Conservation (phyloP, 2,797 vertebrate genomes). For the Pangasius krempfi region DNA sequence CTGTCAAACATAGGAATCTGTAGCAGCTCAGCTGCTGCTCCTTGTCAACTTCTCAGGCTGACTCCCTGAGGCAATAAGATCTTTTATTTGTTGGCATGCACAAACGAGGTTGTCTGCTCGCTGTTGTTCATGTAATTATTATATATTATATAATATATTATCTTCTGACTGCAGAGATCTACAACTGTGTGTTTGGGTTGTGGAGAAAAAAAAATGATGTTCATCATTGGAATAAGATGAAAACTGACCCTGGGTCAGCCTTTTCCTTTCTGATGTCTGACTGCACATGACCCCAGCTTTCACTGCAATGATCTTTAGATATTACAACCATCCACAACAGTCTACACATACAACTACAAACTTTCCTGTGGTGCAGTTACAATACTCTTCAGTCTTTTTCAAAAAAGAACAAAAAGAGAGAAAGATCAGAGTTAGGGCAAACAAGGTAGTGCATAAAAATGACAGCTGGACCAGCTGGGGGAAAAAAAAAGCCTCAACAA, state of each 20-base stretch:
- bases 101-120: not conserved
- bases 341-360: not conserved
- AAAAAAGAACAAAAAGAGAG: slow-evolving; percentile 11
- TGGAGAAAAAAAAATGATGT: not conserved
- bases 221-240: not conserved
- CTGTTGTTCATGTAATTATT: slow-evolving; percentile 2
- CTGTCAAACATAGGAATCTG: slow-evolving; percentile 19
- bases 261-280: not conserved
- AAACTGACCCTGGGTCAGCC: not conserved
- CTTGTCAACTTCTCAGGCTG: not conserved
- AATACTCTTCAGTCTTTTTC: not conserved
- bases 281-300: slow-evolving; percentile 7
- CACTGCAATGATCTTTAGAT: not conserved
- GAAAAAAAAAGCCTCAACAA: not conserved
- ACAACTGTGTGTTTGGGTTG: slow-evolving; percentile 5
- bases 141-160: not conserved
- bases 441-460: slow-evolving; percentile 3
- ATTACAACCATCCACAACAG: not conserved
- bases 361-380: not conserved
- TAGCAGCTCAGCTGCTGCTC: not conserved
- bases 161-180: not conserved
- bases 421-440: slow-evolving; percentile 12
- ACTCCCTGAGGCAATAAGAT: not conserved
- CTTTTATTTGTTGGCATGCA: not conserved
- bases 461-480: not conserved